A percentile compares a stretch with the other conserved stretches of the same genome.
phyloP scores from a whole-genome alignment of 2,113 vertebrate species.

The Tetraodon nigroviridis region DNA sequence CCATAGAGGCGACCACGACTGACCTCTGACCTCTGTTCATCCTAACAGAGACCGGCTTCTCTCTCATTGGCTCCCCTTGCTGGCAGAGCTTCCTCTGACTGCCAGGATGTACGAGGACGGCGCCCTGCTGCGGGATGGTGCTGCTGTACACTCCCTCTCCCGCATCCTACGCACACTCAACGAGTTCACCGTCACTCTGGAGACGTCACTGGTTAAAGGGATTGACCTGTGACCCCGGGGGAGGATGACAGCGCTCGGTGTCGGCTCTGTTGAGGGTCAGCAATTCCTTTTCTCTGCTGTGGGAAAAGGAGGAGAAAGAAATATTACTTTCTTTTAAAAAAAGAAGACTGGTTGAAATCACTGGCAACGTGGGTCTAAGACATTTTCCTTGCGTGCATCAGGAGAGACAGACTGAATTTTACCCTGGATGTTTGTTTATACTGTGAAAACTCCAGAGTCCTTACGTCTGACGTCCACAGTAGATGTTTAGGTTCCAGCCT shows the following conservation, averaged over 20 bases:
- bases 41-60: conserved; percentile 84
- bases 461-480: conserved; percentile 26
- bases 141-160: conserved; percentile 84
- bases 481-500: conserved; percentile 33
- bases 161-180: conserved; percentile 87
- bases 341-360: conserved; percentile 23
- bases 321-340: conserved; percentile 28
- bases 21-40: conserved; percentile 7
- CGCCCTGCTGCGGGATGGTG: conserved; percentile 85
- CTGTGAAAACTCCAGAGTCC: conserved; percentile 57
- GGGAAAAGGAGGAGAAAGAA: conserved; percentile 7
- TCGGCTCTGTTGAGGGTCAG: conserved; percentile 5
- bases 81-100: conserved; percentile 84
- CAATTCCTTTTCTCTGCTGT: conserved; percentile 23
- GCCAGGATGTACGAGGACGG: conserved; percentile 87
- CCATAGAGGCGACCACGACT: not conserved
- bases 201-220: conserved; percentile 91
- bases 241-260: not conserved
- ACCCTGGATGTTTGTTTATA: conserved; percentile 60
- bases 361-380: conserved; percentile 32
- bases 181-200: conserved; percentile 88
- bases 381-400: conserved; percentile 60
- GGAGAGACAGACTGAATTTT: conserved; percentile 49
- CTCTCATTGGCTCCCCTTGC: conserved; percentile 88
- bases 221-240: conserved; percentile 82